Evolutionary conservation across 2,113 vertebrate genomes (phyloP).

Genomic region (Coryphaenoides rupestris): DNA sequence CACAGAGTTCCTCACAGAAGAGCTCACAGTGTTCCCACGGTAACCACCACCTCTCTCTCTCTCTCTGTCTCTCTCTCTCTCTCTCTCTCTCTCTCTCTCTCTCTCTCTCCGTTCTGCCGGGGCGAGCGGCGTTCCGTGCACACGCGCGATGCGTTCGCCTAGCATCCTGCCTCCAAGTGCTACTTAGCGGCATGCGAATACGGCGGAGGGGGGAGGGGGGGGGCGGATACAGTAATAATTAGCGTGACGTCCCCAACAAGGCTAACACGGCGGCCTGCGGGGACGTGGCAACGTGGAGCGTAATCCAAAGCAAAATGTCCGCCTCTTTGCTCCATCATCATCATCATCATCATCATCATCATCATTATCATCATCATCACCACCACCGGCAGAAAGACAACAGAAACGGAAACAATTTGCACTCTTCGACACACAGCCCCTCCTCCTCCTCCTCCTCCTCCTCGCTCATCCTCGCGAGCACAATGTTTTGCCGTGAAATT

Average conservation of each 20-base stretch:
- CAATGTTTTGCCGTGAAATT: too few relatives aligned
- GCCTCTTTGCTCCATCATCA: too few relatives aligned
- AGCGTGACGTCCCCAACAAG: not conserved
- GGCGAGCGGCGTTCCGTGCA: slow-evolving; percentile 19
- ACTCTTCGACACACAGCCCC: too few relatives aligned
- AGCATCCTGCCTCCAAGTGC: slow-evolving; percentile 53
- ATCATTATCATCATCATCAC: too few relatives aligned
- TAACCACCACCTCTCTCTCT: slow-evolving; percentile 62
- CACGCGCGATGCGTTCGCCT: slow-evolving; percentile 48
- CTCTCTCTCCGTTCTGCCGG: too few relatives aligned
- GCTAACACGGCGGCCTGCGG: not conserved
- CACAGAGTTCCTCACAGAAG: slow-evolving; percentile 69
- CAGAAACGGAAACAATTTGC: too few relatives aligned
- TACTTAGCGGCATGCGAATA: slow-evolving; percentile 39
- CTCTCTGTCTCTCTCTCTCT: slow-evolving; percentile 51
- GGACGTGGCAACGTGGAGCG: not conserved
- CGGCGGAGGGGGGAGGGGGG: slow-evolving; percentile 26
- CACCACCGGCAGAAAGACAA: too few relatives aligned
- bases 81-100: slow-evolving; percentile 54
- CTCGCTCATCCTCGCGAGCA: too few relatives aligned
- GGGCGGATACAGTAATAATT: slow-evolving; percentile 24
- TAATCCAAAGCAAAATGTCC: not conserved
- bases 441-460: too few relatives aligned
- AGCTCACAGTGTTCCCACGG: slow-evolving; percentile 72
- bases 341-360: too few relatives aligned